Base-by-base conservation (phyloP, 2,797 vertebrate species). In the Typhlichthys eigenmanni region DNA sequence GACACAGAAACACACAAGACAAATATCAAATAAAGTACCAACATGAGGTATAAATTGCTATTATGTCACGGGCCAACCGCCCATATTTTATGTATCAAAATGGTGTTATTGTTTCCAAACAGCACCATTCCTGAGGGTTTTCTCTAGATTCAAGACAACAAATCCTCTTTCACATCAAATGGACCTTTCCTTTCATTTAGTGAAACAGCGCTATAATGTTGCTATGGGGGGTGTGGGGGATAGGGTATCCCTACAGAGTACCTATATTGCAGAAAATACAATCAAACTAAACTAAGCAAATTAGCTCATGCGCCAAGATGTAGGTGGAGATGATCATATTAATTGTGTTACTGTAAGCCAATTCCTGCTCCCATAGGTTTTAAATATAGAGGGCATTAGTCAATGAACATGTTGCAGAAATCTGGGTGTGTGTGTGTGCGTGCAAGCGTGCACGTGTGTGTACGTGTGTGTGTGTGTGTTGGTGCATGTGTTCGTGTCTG, bases 111-210 rank as follows among this genome's bases (percentile, higher is more conserved):
- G 16, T 58, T 62, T 59, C 45, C 50, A 53, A 55, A 19, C 14
- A 49, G 55, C 51, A 5, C 62, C n/a, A 24, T 17, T 61, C 64
- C 46, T 54, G 54, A 17, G 61, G 24, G 53, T 43, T 55, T 53
- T 13, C 51, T 67, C 19, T 48, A 45, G 24, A 54, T 58, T n/a
- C 49, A 52, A 65, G 54, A 54, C 53, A 73, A 48, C 45, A 55
- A 63, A 43, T 19, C 38, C 50, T 64, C 56, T 16, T 14, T 65
- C 47, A 60, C 38, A 53, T 51, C 0, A 1, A 62, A 52, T 38
- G 54, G 56, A 60, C 69, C 45, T 49, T 69, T 57, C 50, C 62
- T 64, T 72, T 68, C 63, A 75, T 72, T 66, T 64, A 51, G 53
- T 66, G n/a, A 59, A 58, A 14, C 55, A 57, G 55, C 45, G 63